Percentiles rank a stretch among this genome's conserved stretches.
Evolutionary conservation across 2,113 vertebrate genomes (phyloP).

Genomic region (Dasyprocta punctata): DNA sequence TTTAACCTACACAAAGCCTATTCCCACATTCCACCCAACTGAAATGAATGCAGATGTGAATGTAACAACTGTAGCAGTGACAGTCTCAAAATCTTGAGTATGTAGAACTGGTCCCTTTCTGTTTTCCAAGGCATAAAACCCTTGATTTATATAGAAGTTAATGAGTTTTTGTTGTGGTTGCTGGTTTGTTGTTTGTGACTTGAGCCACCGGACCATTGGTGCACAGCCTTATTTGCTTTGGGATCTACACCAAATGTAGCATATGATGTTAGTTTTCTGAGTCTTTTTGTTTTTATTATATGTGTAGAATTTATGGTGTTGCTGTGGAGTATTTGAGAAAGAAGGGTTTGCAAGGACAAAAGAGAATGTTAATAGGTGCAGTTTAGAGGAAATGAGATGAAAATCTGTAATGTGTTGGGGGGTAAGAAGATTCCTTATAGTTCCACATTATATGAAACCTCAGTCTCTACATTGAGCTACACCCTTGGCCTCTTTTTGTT

Average conservation of each 20-base stretch:
- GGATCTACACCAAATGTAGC: neutral
- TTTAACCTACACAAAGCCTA: neutral
- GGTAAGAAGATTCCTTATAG: neutral
- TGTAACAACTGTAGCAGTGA: neutral
- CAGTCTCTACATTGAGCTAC: neutral
- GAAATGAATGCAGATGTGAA: neutral
- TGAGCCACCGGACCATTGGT: neutral
- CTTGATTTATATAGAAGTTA: neutral
- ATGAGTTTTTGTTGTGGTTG: neutral
- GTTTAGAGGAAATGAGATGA: neutral
- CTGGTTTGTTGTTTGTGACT: neutral
- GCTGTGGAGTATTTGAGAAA: neutral
- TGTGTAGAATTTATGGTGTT: neutral
- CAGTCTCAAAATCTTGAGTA: neutral
- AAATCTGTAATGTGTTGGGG: neutral
- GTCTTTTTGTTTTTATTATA: neutral
- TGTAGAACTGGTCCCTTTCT: neutral
- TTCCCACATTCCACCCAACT: neutral
- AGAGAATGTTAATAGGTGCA: neutral
- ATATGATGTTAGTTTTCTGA: neutral
- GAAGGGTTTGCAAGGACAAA: neutral
- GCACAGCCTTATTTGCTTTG: neutral
- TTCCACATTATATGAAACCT: neutral
- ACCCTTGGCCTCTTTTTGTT: neutral
- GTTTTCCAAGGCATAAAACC: neutral